Evolutionary conservation across 2,797 vertebrate genomes (phyloP), one percentile per base, ranked within the genome.

Genomic region (Leontocebus nigricollis): DNA sequence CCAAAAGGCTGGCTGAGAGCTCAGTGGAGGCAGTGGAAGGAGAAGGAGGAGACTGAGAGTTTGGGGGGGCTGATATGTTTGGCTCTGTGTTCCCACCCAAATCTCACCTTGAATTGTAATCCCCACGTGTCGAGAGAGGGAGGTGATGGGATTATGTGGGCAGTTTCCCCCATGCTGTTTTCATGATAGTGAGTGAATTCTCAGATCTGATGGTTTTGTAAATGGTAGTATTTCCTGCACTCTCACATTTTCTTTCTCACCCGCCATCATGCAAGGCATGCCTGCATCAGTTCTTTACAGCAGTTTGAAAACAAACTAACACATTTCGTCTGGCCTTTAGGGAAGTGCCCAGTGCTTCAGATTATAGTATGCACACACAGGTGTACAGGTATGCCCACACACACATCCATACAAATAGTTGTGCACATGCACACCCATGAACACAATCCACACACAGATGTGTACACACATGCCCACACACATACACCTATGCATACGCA

Each of bases 361-460:
- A 77, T 48, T 19, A 15, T 3, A 61, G 20, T 11, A 17, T 11
- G 26, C n/a, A 30, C 11, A 27, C 33, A 20, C 17, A 33, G 4
- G 15, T 0, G 33, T 4, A 9, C 33, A 67, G 1, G 61, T 15
- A 67, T n/a, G 61, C 33, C 30, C 30, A 17, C 30, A 67, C 61
- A 64, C 33, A 67, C 61, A n/a, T 67, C 33, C 61, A 67, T 15
- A 64, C 30, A 67, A 7, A 67, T n/a, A 64, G 30, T 33, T 64
- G 61, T n/a, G 3, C 7, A n/a, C 13, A 3, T 1, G 1, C 61
- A 33, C 15, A 64, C 61, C 30, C 3, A 61, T 1, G 6, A 33
- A 61, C 59, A 30, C 12, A 33, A 61, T 61, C 27, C 59, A 61
- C 61, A 61, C 59, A 61, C 12, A 33, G 13, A 64, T 3, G 6